phyloP scores from a whole-genome alignment of 2,113 vertebrate genomes.

The Periophthalmus modestus region DNA sequence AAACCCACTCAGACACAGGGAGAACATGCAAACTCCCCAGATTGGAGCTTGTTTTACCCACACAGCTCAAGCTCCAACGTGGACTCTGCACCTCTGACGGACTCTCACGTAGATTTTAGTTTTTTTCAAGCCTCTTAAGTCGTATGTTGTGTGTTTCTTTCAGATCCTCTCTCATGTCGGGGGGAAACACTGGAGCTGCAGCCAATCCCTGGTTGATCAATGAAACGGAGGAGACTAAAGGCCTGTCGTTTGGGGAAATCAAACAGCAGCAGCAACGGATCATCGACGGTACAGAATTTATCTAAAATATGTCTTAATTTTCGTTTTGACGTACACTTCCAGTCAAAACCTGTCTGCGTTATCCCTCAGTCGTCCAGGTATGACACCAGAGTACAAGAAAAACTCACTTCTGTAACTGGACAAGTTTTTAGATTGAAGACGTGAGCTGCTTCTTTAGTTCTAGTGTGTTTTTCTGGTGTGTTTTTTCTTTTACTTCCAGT shows the following conservation, averaged over 20 bases:
- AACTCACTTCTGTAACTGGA: too few relatives aligned
- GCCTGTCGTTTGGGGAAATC: constrained; percentile 86
- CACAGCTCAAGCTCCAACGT: neutral
- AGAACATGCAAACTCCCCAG: too few relatives aligned
- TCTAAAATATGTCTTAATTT: neutral
- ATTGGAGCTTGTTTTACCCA: neutral
- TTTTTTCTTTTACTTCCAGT: too few relatives aligned
- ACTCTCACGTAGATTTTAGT: neutral
- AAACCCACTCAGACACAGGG: too few relatives aligned
- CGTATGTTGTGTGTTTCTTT: neutral
- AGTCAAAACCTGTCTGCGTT: too few relatives aligned
- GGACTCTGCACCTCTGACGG: neutral
- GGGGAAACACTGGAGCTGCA: constrained; percentile 64
- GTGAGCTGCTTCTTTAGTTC: too few relatives aligned
- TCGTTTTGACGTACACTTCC: neutral
- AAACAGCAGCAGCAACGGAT: constrained; percentile 89
- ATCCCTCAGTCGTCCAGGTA: too few relatives aligned
- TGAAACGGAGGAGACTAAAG: constrained; percentile 89
- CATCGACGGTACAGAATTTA: constrained; percentile 82
- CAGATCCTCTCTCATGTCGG: constrained; percentile 87
- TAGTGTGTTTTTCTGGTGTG: too few relatives aligned
- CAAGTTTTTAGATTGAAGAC: too few relatives aligned
- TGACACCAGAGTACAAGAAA: too few relatives aligned
- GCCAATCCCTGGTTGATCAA: constrained; percentile 90
- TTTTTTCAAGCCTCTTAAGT: neutral